Base-by-base conservation (phyloP, 2,797 vertebrate genomes). In the Xerus rutilus region DNA sequence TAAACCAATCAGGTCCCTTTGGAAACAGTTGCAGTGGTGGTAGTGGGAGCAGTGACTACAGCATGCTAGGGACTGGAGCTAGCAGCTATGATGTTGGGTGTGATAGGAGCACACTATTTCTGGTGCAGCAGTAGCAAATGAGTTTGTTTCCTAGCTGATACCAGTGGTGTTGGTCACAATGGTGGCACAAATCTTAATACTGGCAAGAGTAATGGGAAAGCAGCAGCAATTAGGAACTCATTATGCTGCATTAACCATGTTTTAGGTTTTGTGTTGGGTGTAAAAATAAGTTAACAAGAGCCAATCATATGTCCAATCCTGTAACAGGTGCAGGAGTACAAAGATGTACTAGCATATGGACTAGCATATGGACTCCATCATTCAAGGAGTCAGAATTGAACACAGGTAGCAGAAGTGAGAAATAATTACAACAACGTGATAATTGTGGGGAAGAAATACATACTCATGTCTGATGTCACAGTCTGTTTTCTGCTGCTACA, bases 181-280 rank as follows among this genome's bases (percentile, higher is more conserved):
- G 47, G 49, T 67, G n/a, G 62, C 1, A 35, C 17, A 23, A 90
- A 67, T 73, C 7, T 52, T 86, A 73, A 74, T n/a, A 28, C 4
- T 67, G 78, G 54, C 67, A 64, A 90, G 28, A 89, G 52, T 43
- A 57, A 57, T 35, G 18, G 52, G 81, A 57, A 72, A 30, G 15
- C 76, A 96, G 45, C 21, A 74, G 73, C 79, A 65, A 43, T 65
- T 39, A 83, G 64, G 45, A 89, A 30, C 65, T 49, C 43, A 49
- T 82, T 76, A 88, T 35, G 88, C 65, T 89, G 67, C 47, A 90
- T 15, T 81, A 57, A 87, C 21, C 84, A 74, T 20, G 12, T 87
- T 87, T 78, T 87, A 65, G 49, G 52, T n/a, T 84, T 39, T 62
- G 52, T 4, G 28, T 21, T 83, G 43, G 20, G 25, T 20, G 23